phyloP scores from a whole-genome alignment of 2,888 invertebrate genomes.

The Aleiodes alternator region DNA sequence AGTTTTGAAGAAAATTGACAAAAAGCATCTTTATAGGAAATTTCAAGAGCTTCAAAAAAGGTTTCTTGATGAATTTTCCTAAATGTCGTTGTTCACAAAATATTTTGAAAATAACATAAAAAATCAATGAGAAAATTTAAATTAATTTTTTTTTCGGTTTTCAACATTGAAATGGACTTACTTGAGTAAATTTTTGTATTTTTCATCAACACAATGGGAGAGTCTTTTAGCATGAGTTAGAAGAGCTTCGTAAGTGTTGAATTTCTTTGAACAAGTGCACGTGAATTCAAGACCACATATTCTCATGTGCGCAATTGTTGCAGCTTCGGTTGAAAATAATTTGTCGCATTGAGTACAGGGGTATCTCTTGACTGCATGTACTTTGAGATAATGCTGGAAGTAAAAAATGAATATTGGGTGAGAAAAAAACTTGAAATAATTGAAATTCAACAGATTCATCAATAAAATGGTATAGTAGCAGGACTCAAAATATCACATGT shows the following conservation, averaged over 20 bases:
- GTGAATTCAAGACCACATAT: constrained; percentile 72
- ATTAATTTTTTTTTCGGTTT: constrained; percentile 16
- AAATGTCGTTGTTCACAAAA: too few relatives aligned
- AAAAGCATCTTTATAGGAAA: too few relatives aligned
- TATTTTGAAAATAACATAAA: too few relatives aligned
- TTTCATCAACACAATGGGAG: constrained; percentile 67
- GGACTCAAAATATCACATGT: too few relatives aligned
- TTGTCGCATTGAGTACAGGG: constrained; percentile 71
- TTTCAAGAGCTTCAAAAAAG: too few relatives aligned
- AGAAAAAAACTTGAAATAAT: constrained; percentile 12
- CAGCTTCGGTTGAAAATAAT: constrained; percentile 73
- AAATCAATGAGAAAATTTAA: too few relatives aligned
- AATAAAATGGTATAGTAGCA: too few relatives aligned
- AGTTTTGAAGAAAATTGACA: too few relatives aligned
- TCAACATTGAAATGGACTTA: constrained; percentile 50
- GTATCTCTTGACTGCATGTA: constrained; percentile 74
- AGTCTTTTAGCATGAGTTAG: constrained; percentile 73
- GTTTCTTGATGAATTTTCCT: too few relatives aligned
- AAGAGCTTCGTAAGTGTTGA: constrained; percentile 73
- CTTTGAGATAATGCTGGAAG: constrained; percentile 74
- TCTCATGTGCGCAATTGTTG: constrained; percentile 70
- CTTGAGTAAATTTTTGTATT: constrained; percentile 66
- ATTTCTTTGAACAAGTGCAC: constrained; percentile 70
- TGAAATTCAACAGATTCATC: background rate
- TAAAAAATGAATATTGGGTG: constrained; percentile 22